Conservation (phyloP, 2,113 vertebrate species). For the Irena cyanogastra region DNA sequence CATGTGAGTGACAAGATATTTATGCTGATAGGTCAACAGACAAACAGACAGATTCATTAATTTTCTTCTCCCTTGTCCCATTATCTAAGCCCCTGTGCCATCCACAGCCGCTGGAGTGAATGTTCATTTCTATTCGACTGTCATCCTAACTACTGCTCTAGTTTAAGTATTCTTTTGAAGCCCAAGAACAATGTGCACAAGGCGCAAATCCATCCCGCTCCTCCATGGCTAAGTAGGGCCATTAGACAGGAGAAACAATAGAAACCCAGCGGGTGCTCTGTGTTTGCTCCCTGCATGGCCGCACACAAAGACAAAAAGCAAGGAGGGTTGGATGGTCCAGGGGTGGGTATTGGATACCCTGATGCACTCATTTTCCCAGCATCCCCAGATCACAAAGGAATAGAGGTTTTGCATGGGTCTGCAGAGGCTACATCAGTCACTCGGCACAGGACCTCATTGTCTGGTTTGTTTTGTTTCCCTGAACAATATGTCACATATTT, state of each 20-base stretch:
- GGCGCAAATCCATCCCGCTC: constrained; percentile 53
- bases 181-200: constrained; percentile 47
- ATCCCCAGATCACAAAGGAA: constrained; percentile 44
- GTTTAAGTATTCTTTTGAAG: constrained; percentile 64
- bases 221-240: constrained; percentile 54
- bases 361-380: constrained; percentile 42
- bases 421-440: constrained; percentile 31
- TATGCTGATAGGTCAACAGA: constrained; percentile 12
- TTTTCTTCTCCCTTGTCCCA: constrained; percentile 29
- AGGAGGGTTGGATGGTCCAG: constrained; percentile 39
- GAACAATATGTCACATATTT: constrained; percentile 62
- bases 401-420: constrained; percentile 15
- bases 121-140: constrained; percentile 60
- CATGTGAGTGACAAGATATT: constrained; percentile 22
- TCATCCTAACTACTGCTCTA: constrained; percentile 54
- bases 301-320: constrained; percentile 57
- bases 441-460: constrained; percentile 52
- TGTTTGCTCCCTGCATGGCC: constrained; percentile 49
- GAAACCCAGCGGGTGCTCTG: constrained; percentile 43
- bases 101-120: constrained; percentile 29
- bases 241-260: constrained; percentile 66
- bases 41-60: constrained; percentile 32
- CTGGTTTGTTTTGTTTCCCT: constrained; percentile 55
- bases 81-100: constrained; percentile 27
- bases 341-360: constrained; percentile 37